These are phyloP conservation scores for Embidobia sp. DNA, from an alignment of 2,888 invertebrate species.

Conservation along the genomic window DNA sequence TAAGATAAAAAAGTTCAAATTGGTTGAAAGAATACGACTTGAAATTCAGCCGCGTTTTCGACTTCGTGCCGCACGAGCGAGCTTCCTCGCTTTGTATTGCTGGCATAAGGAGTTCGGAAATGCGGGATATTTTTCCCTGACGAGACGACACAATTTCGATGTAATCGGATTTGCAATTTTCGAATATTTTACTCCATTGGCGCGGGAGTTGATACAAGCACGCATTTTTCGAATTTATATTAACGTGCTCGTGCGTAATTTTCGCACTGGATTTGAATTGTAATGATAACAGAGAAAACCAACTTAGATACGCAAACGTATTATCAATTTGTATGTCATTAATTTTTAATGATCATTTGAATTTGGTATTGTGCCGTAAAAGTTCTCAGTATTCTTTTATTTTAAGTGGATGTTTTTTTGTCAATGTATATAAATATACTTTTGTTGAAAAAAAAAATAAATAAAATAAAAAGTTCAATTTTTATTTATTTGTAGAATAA, in stretches of 20 bases:
- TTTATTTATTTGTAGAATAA: no score
- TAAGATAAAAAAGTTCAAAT: constrained; percentile 44
- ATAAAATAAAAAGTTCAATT: no score
- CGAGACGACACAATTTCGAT: constrained; percentile 69
- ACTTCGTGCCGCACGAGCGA: constrained; percentile 73
- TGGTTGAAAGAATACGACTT: constrained; percentile 66
- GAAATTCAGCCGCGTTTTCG: constrained; percentile 73
- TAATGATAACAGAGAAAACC: no score
- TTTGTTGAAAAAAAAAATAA: no score
- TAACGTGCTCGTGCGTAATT: constrained; percentile 47
- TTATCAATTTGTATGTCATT: no score
- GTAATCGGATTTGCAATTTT: constrained; percentile 70
- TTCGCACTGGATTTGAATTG: no score
- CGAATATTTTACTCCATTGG: constrained; percentile 42
- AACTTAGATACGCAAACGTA: no score
- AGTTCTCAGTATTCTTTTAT: no score
- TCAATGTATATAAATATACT: no score
- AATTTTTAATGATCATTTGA: no score
- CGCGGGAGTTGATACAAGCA: constrained; percentile 24
- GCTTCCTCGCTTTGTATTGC: constrained; percentile 66
- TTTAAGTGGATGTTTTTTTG: no score
- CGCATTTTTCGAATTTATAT: constrained; percentile 44
- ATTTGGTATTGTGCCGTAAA: no score
- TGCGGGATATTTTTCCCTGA: constrained; percentile 66
- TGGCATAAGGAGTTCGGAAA: constrained; percentile 47